Conservation (phyloP, 2,888 invertebrate species). For the Sinotaia quadrata region DNA sequence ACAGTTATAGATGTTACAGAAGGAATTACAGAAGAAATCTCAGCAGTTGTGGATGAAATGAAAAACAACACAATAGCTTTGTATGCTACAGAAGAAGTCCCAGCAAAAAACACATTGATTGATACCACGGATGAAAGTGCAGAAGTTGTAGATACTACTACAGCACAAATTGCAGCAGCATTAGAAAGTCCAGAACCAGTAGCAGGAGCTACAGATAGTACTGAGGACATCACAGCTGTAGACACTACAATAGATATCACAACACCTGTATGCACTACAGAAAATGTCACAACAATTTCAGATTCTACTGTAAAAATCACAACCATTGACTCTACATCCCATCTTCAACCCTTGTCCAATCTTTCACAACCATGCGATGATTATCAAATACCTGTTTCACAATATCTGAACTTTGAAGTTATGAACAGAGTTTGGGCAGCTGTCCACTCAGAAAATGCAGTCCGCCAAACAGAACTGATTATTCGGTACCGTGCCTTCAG, state of each 20-base stretch:
- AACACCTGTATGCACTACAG: background rate
- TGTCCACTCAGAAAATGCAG: background rate
- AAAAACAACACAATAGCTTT: background rate
- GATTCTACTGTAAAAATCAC: background rate
- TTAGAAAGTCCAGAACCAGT: background rate
- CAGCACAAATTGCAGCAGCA: too few relatives aligned
- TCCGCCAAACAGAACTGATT: conserved; percentile 11
- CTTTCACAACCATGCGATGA: too few relatives aligned
- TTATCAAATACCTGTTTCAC: too few relatives aligned
- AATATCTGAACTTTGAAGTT: conserved; percentile 3
- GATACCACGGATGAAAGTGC: too few relatives aligned
- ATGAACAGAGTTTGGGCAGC: conserved; percentile 6
- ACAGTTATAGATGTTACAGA: background rate
- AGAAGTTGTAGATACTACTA: too few relatives aligned
- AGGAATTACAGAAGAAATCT: background rate
- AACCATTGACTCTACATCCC: too few relatives aligned
- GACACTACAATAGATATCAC: background rate
- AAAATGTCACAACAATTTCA: background rate
- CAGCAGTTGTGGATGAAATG: background rate
- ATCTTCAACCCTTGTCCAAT: too few relatives aligned
- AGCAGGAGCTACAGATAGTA: background rate
- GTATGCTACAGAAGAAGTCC: too few relatives aligned
- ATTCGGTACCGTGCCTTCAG: background rate
- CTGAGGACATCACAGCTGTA: background rate
- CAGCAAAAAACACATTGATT: too few relatives aligned